phyloP scores from a whole-genome alignment of 2,888 invertebrate genomes.

The Apotomis betuletana region DNA sequence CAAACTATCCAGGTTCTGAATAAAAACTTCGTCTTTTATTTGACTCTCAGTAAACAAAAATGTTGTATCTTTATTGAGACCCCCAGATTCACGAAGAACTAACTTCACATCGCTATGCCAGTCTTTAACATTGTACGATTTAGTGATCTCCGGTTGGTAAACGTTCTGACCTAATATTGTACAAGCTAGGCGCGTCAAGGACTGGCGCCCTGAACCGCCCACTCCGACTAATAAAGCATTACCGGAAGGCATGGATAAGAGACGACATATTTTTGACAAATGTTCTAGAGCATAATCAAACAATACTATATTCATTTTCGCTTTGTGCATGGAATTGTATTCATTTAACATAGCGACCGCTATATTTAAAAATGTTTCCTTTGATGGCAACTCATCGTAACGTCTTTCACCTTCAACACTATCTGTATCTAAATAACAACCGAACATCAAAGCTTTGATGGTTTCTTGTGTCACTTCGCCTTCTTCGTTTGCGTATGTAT shows the following conservation, averaged over 20 bases:
- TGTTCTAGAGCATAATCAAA: slow-evolving; percentile 94
- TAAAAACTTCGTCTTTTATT: slow-evolving; percentile 91
- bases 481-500: slow-evolving; percentile 84
- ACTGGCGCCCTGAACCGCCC: slow-evolving; percentile 94
- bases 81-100: slow-evolving; percentile 87
- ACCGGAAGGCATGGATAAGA: slow-evolving; percentile 90
- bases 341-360: slow-evolving; percentile 87
- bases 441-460: slow-evolving; percentile 91
- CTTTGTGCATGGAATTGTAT: slow-evolving; percentile 91
- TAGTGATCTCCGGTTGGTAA: slow-evolving; percentile 91
- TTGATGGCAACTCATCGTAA: slow-evolving; percentile 92
- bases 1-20: slow-evolving; percentile 92
- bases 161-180: slow-evolving; percentile 83
- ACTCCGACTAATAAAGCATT: slow-evolving; percentile 92
- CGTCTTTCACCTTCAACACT: slow-evolving; percentile 90
- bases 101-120: slow-evolving; percentile 93
- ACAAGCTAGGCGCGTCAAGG: slow-evolving; percentile 88
- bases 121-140: slow-evolving; percentile 89
- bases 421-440: slow-evolving; percentile 93
- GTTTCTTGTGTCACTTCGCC: slow-evolving; percentile 84
- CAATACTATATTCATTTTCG: slow-evolving; percentile 91
- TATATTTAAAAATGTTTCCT: slow-evolving; percentile 87
- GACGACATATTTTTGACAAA: slow-evolving; percentile 90
- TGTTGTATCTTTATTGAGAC: slow-evolving; percentile 87
- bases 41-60: slow-evolving; percentile 92